These are phyloP conservation scores for Muscidifurax raptorellus DNA, from an alignment of 1,140 invertebrate species.

Conservation along the genomic window DNA sequence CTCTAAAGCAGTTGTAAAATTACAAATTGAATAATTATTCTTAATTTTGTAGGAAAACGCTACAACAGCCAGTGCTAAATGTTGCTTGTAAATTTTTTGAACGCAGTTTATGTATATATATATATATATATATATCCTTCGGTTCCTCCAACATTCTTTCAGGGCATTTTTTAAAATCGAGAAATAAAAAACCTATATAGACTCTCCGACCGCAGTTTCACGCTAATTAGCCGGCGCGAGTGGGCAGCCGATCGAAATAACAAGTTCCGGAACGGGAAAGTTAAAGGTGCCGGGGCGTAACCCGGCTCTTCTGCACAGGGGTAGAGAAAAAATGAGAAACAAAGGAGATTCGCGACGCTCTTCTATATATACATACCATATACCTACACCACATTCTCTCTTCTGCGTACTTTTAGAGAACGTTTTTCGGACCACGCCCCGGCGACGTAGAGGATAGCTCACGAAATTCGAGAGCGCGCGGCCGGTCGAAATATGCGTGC, in stretches of 20 bases:
- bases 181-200: background rate
- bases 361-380: conserved; percentile 4
- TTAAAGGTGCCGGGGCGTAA: conserved; percentile 10
- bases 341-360: conserved; percentile 59
- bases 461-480: conserved; percentile 63
- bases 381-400: background rate
- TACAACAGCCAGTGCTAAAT: too few species aligned
- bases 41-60: too few species aligned
- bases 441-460: conserved; percentile 57
- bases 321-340: conserved; percentile 51
- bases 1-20: too few species aligned
- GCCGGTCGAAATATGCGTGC: conserved; percentile 3
- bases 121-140: too few species aligned
- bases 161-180: background rate
- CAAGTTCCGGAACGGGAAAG: conserved; percentile 19
- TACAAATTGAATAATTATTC: too few species aligned
- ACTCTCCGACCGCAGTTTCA: conserved; percentile 17
- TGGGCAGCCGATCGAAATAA: conserved; percentile 10
- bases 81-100: too few species aligned
- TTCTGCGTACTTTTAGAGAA: conserved; percentile 39
- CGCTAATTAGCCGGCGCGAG: conserved; percentile 21
- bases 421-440: conserved; percentile 61
- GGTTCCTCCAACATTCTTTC: too few species aligned
- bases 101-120: too few species aligned
- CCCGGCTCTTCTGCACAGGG: background rate